phyloP scores from a whole-genome alignment of 2,113 vertebrate genomes.

The Erythrocercus mccallii region DNA sequence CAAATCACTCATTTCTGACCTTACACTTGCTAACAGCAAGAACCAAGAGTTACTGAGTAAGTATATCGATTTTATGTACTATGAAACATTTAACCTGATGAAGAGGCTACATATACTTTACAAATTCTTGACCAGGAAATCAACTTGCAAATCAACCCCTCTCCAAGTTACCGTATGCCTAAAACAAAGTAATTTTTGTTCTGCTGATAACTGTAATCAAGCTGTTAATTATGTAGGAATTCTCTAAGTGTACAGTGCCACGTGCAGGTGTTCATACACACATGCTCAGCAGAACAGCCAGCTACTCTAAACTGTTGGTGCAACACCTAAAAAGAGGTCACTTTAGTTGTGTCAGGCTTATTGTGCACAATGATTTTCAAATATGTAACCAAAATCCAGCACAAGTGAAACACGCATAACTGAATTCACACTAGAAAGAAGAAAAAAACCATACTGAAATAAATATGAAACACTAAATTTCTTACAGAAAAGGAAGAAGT shows the following conservation, averaged over 20 bases:
- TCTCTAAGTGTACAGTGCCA: background rate
- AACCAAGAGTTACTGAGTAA: background rate
- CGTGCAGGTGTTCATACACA: background rate
- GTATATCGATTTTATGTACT: background rate
- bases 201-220: background rate
- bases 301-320: background rate
- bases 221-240: background rate
- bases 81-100: background rate
- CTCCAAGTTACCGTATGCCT: too few species aligned
- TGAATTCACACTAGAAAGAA: fast-evolving
- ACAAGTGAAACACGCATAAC: background rate
- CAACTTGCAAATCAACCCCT: background rate
- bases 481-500: background rate
- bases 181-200: background rate
- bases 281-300: background rate
- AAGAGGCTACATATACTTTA: background rate
- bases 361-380: background rate
- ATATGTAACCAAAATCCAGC: background rate
- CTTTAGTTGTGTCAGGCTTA: background rate
- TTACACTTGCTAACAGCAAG: background rate
- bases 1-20: background rate
- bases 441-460: background rate
- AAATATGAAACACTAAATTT: background rate
- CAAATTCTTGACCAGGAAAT: background rate
- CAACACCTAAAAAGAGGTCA: background rate